Evolutionary conservation across 2,888 invertebrate genomes (phyloP).

Genomic region (Eupelmus urozonus): DNA sequence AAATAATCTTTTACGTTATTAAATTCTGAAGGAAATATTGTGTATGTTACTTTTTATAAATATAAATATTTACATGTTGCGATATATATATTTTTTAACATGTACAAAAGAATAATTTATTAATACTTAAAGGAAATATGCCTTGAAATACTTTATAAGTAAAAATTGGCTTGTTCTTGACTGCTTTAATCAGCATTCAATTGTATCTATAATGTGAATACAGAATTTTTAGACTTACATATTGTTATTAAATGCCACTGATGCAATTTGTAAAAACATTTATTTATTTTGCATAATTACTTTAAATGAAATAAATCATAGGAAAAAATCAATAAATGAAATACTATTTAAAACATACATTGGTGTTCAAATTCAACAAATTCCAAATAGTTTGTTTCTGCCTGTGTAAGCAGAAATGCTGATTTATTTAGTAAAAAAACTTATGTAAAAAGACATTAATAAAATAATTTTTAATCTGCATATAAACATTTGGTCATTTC

Average conservation of each 20-base stretch:
- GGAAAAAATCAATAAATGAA: conserved; percentile 33
- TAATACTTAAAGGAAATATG: conserved; percentile 43
- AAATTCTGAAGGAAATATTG: conserved; percentile 38
- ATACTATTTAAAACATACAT: background rate
- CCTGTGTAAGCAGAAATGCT: background rate
- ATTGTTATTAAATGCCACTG: conserved; percentile 48
- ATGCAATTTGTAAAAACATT: conserved; percentile 58
- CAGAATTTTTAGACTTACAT: conserved; percentile 51
- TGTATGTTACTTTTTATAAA: conserved; percentile 54
- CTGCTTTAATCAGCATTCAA: conserved; percentile 53
- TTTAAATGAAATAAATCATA: conserved; percentile 35
- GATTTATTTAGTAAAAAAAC: conserved; percentile 31
- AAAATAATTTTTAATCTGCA: conserved; percentile 47
- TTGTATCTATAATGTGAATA: conserved; percentile 61
- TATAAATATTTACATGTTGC: conserved; percentile 55
- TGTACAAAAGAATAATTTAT: conserved; percentile 61
- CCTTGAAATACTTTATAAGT: conserved; percentile 53
- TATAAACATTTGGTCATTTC: background rate
- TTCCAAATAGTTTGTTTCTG: conserved; percentile 34
- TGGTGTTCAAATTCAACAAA: conserved; percentile 13
- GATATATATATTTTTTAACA: conserved; percentile 60
- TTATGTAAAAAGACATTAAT: conserved; percentile 54
- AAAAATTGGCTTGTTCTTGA: conserved; percentile 49
- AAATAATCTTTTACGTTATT: conserved; percentile 21
- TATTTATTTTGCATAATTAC: conserved; percentile 55